Base-by-base conservation (phyloP, 2,888 invertebrate species). In the Lepeophtheirus nordmannii region DNA sequence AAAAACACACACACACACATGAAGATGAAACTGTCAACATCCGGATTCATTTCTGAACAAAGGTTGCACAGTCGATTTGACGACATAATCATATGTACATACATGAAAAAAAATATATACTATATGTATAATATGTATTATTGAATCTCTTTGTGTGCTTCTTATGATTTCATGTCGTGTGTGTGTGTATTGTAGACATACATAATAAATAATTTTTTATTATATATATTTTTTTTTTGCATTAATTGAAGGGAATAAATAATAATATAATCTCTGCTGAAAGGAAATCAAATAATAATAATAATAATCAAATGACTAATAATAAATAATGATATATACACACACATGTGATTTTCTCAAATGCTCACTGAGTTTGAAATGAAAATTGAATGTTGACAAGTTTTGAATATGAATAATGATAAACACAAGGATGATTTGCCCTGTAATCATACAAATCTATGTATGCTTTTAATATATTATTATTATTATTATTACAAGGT, bases 371-470 rank as follows among this genome's bases (percentile, higher is more conserved):
- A 46, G 17, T 14, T 14, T n/a, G 53, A 46, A 46, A 46, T n/a
- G 53, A 17, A 46, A 46, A 46, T n/a, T 46, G 14, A 17, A 46
- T 46, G 53, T 46, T 46, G 53, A 46, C 53, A 46, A 46, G 53
- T n/a, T 46, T 46, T 46, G 30, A 30, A 30, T 46, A 17, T 46
- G 53, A 46, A 17, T 46, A 46, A n/a, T 46, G 8, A 46, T 30
- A 30, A 30, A 30, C 30, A 30, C 30, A 30, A 30, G 30, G 30
- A 30, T n/a, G n/a, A n/a, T 30, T 30, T 30, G 7, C 30, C 30
- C 30, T 30, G 30, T 30, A 30, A 30, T 30, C 30, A 30, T 30
- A 30, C 30, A 30, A 5, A 7, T 30, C n/a, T n/a, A n/a, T 30
- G 30, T 2, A 30, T 2, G 30, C 8, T 5, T 8, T 46, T n/a